Base-by-base conservation (phyloP, 2,888 invertebrate species). In the Limnephilus auricula region DNA sequence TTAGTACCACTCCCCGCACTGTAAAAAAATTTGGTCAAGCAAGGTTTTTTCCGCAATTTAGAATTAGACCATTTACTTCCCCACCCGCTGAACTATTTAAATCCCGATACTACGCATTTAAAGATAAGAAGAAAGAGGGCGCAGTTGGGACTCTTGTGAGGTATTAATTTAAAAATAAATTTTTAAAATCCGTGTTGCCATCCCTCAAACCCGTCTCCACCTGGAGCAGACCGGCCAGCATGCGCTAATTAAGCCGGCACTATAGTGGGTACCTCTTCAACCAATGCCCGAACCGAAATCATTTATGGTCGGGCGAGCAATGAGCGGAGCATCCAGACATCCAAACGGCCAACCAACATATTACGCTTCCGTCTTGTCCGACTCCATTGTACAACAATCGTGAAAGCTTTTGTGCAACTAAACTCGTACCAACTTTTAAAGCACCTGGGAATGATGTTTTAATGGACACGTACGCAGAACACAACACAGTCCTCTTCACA, bases 391-490 rank as follows among this genome's bases (percentile, higher is more conserved):
- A 45, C 85, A 40, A 82, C 80, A 82, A 82, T 82, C 80, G 80
- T 82, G 31, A 31, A 40, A 40, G 85, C 85, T 85, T 85, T 85
- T 85, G 85, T 40, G 45, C 34, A 85, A 85, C 85, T 85, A 85
- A 85, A 40, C 85, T 45, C 85, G 85, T 45, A 13, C 50, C 40
- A 40, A 85, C 40, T 85, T 85, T 30, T 85, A 85, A 85, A 85
- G 40, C 85, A 85, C 85, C 85, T 40, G 85, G 40, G 30, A 40
- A n/a, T 45, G 25, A 85, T 13, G 34, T 85, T 85, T 85, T 40
- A 85, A 40, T 85, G 85, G 45, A 85, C 85, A 85, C 85, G 85
- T 85, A 85, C 85, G 31, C 85, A 30, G 40, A 13, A 85, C 83
- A 65, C 65, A 65, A 82, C 18, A 25, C 32, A 18, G 80, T 32